Conservation (phyloP, 2,888 invertebrate species). For the Margaritifera margaritifera region DNA sequence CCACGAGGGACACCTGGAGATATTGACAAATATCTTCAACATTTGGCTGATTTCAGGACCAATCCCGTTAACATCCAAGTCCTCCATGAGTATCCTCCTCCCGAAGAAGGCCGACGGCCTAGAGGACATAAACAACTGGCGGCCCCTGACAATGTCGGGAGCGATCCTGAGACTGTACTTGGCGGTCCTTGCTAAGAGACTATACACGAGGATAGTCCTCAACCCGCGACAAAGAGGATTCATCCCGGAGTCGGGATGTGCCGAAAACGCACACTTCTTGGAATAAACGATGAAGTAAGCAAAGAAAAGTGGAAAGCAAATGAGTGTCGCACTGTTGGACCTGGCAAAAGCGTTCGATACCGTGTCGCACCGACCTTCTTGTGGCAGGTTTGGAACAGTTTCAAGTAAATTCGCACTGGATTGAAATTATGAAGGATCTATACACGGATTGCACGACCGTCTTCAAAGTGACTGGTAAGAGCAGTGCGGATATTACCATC, state of each 20-base stretch:
- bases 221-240: constrained; percentile 12
- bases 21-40: no score
- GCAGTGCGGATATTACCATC: no score
- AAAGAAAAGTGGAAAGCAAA: constrained; percentile 4
- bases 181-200: background rate
- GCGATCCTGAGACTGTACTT: constrained; percentile 5
- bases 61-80: no score
- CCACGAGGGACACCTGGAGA: no score
- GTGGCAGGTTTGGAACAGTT: constrained; percentile 10
- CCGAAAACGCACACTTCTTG: constrained; percentile 15
- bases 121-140: constrained; percentile 21
- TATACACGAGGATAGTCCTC: background rate
- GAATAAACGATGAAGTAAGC: constrained; percentile 11
- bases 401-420: constrained; percentile 6
- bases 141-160: constrained; percentile 22
- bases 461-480: constrained; percentile 5
- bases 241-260: constrained; percentile 14
- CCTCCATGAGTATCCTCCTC: constrained; percentile 8
- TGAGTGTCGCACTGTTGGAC: constrained; percentile 17
- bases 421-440: constrained; percentile 17
- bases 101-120: constrained; percentile 15
- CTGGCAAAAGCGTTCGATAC: constrained; percentile 23
- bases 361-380: constrained; percentile 18
- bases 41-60: no score
- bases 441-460: constrained; percentile 9